Base-by-base conservation (phyloP, 2,888 invertebrate genomes). In the Caenorhabditis sp. region DNA sequence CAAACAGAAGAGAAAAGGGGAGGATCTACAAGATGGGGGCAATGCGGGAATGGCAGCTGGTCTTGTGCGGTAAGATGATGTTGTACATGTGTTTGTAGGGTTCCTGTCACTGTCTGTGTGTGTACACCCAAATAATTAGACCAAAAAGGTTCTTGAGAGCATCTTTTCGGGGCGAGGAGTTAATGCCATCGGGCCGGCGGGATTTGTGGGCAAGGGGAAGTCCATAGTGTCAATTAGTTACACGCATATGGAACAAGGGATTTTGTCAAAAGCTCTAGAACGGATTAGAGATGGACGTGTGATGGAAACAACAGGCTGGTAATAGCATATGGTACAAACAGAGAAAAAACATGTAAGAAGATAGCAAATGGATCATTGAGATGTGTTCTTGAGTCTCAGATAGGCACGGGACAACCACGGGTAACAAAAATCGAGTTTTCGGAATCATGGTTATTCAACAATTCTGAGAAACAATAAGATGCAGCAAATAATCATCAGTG, bases 21-120 rank as follows among this genome's bases (percentile, higher is more conserved):
- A 61, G 5, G 26, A 51, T 26, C 61, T 16, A 44, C 26, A 31
- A 72, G 58, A 72, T 59, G 59, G 31, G 47, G 44, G 70, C 41
- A 69, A 69, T 66, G 56, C 56, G 41, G 47, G 19, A 24, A 49
- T 31, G 77, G 77, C 77, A 73, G 80, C 74, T 80, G 80, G 80
- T 80, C 59, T 74, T 74, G 69, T 80, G 80, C 80, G 80, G 80
- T 80, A 80, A 80, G 73, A 80, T 69, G 80, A 80, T 80, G 80
- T 80, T 69, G 80, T 80, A 80, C 80, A 80, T 80, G 73, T 66
- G 72, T 56, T 61, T 59, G 69, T 19, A 19, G 28, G n/a, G 56
- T 12, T 24, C 61, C 35, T 68, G 68, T 41, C 54, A 41, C 41
- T 64, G 51, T 41, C 28, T 54, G 28, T 51, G 38, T 63, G 54